A percentile compares a stretch with the other conserved stretches of the same genome.
Evolutionary conservation across 1,140 invertebrate species (phyloP).

Genomic region (Chlorops oryzae): DNA sequence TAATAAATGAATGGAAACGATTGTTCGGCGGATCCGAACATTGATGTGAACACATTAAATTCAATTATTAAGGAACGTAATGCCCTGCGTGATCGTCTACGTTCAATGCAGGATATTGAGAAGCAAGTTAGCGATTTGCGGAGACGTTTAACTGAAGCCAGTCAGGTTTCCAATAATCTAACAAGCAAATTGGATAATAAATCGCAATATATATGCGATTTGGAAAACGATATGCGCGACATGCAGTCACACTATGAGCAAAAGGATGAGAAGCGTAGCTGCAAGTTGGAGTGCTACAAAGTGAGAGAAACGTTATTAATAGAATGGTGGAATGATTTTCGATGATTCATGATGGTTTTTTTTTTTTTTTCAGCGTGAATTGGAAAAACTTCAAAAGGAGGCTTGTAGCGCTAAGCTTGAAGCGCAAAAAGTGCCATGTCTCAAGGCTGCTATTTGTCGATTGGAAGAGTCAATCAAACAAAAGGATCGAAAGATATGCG

Average conservation of each 20-base stretch:
- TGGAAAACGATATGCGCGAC: constrained; percentile 32
- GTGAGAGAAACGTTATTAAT: constrained; percentile 14
- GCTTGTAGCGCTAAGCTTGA: constrained; percentile 15
- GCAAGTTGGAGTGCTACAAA: constrained; percentile 27
- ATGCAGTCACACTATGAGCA: constrained; percentile 37
- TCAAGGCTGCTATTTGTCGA: constrained; percentile 26
- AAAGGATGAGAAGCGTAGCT: constrained; percentile 27
- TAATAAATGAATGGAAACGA: not conserved
- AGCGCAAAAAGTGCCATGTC: constrained; percentile 19
- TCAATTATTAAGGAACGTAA: constrained; percentile 31
- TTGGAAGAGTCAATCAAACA: constrained; percentile 31
- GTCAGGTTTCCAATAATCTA: constrained; percentile 11
- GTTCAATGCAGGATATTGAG: constrained; percentile 17
- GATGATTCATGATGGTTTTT: too few species aligned
- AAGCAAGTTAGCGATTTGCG: constrained; percentile 7
- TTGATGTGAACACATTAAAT: constrained; percentile 25
- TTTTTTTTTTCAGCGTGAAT: constrained; percentile 21
- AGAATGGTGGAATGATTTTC: too few species aligned
- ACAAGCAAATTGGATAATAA: constrained; percentile 19
- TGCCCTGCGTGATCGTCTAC: constrained; percentile 25
- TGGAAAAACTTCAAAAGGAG: constrained; percentile 30
- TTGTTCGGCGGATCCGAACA: constrained; percentile 14
- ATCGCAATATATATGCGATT: constrained; percentile 20
- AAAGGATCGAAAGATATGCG: constrained; percentile 27
- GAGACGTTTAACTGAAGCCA: constrained; percentile 12